Evolutionary conservation across 2,113 vertebrate species (phyloP).

Genomic region (Mesembrinibis cayennensis): DNA sequence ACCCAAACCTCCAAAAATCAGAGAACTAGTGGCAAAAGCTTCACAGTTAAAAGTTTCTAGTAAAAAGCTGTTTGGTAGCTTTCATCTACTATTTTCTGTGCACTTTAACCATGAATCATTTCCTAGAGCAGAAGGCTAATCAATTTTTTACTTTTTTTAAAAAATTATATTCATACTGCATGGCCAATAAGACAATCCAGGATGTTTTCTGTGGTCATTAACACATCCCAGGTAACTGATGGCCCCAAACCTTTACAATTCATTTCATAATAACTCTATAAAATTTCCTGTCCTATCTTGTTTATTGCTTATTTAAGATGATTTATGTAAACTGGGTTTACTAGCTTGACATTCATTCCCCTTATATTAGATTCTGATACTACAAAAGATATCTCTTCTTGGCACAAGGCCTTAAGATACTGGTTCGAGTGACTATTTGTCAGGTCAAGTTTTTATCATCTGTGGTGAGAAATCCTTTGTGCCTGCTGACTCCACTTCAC

Average conservation of each 20-base stretch:
- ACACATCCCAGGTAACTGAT: neutral
- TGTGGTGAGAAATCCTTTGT: neutral
- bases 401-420: neutral
- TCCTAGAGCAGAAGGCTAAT: neutral
- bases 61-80: neutral
- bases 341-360: neutral
- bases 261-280: neutral
- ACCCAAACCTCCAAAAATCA: neutral
- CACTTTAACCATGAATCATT: neutral
- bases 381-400: neutral
- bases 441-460: neutral
- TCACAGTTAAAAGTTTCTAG: neutral
- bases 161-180: neutral
- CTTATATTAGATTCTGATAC: neutral
- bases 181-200: neutral
- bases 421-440: neutral
- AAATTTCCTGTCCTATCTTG: neutral
- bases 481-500: neutral
- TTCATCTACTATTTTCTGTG: neutral
- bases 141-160: neutral
- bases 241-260: neutral
- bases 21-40: neutral
- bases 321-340: neutral
- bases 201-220: neutral
- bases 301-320: neutral